phyloP scores from a whole-genome alignment of 1,140 invertebrate species.

The Potamilus streckersoni region DNA sequence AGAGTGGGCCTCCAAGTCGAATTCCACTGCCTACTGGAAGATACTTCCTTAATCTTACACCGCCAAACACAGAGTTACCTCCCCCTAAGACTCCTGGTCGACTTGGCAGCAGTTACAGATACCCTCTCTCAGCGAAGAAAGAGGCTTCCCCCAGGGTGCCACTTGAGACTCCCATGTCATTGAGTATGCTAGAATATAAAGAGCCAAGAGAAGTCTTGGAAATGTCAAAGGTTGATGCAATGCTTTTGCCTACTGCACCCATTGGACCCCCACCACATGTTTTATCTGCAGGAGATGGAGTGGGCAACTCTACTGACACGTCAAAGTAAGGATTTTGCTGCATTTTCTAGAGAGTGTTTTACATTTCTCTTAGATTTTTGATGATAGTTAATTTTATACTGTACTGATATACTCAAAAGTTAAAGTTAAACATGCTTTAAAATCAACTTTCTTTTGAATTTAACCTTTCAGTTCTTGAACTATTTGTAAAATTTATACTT shows the following conservation, averaged over 20 bases:
- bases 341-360: no score
- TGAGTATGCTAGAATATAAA: not conserved
- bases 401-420: no score
- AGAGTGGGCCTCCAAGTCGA: conserved; percentile 42
- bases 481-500: no score
- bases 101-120: conserved; percentile 5
- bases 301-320: no score
- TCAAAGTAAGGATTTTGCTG: no score
- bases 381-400: no score
- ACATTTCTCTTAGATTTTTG: no score
- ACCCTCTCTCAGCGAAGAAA: conserved; percentile 7
- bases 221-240: conserved; percentile 23
- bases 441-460: no score
- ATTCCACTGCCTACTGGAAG: conserved; percentile 57
- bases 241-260: not conserved
- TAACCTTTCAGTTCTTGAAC: no score
- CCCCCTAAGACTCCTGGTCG: conserved; percentile 6
- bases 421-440: no score
- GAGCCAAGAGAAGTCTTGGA: conserved; percentile 17
- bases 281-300: no score
- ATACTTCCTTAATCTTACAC: conserved; percentile 33
- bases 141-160: not conserved
- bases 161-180: conserved; percentile 2
- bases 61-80: conserved; percentile 11
- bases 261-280: no score